Conservation (phyloP, 2,888 invertebrate genomes). For the Nomada ferruginata region DNA sequence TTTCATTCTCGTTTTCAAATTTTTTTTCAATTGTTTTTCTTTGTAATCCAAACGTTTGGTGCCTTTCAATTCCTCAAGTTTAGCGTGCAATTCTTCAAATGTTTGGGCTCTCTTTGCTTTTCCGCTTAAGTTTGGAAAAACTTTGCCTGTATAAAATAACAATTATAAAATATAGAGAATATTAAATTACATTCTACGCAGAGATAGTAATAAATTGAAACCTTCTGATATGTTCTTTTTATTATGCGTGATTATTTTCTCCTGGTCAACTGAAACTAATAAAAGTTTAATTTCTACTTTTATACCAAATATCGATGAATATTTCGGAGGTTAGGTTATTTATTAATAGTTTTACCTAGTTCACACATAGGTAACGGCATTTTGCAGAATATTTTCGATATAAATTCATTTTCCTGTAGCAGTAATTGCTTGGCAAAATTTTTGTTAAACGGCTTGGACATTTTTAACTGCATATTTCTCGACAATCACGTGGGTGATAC, state of each 20-base stretch:
- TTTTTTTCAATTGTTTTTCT: slow-evolving; percentile 88
- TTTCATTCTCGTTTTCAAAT: slow-evolving; percentile 88
- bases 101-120: slow-evolving; percentile 85
- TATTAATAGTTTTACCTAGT: slow-evolving; percentile 81
- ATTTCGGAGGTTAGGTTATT: slow-evolving; percentile 59
- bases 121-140: slow-evolving; percentile 60
- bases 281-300: neutral
- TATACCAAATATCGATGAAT: neutral
- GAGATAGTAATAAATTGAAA: slow-evolving; percentile 15
- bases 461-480: slow-evolving; percentile 79
- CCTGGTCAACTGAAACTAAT: slow-evolving; percentile 35
- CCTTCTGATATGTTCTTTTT: slow-evolving; percentile 13
- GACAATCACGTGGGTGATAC: slow-evolving; percentile 38
- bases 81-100: slow-evolving; percentile 88
- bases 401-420: slow-evolving; percentile 86
- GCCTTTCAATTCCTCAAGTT: slow-evolving; percentile 87
- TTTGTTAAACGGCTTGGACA: slow-evolving; percentile 79
- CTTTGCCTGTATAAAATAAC: slow-evolving; percentile 49
- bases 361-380: slow-evolving; percentile 85
- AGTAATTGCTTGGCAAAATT: slow-evolving; percentile 84
- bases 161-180: neutral
- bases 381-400: slow-evolving; percentile 86
- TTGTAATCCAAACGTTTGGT: slow-evolving; percentile 88
- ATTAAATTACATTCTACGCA: neutral
- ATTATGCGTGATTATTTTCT: slow-evolving; percentile 4